Evolutionary conservation across 1,140 invertebrate species (phyloP), one percentile per base, ranked within the genome.

Genomic region (Harpegnathos saltator): DNA sequence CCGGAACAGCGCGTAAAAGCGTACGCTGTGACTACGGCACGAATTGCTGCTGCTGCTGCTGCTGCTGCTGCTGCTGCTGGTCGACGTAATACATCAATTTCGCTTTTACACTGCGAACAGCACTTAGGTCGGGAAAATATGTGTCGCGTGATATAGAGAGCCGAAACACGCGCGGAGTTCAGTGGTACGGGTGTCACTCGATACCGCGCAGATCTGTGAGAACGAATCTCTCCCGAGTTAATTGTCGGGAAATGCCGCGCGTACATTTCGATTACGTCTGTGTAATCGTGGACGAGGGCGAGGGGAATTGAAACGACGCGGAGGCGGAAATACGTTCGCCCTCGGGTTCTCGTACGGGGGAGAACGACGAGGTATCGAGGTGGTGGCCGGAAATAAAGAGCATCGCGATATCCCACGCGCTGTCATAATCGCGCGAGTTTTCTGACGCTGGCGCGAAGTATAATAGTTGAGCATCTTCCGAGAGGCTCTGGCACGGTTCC

Each of bases 151-250:
- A 80, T 80, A 71, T 80, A 33, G 52, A 17, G 29, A 4, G 38
- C 33, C 7, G 1, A 3, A 1, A 7, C 7, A 44, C 38, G 7
- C 24, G 9, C 58, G 59, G 4, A 44, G 38, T 66, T 77, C 61
- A 24, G 29, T 66, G 66, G 65, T 71, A 71, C 54, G 65, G 54
- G n/a, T 69, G 65, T 33, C 65, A 69, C 63, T 78, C 52, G 75
- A 78, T 78, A 59, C 52, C 50, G 52, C 38, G 7, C 65, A 71
- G 58, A 80, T 80, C 65, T 58, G n/a, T n/a, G 75, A 44, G 71
- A 80, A 80, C 52, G 65, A 80, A 80, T 80, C 75, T 80, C 75
- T 9, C n/a, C n/a, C 56, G 54, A 80, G 52, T 80, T 80, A 71
- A 80, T 80, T 80, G 65, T 80, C 61, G 75, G 58, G 52, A 71